Base-by-base conservation (phyloP, 2,888 invertebrate genomes). In the Drosophila niveifrons region DNA sequence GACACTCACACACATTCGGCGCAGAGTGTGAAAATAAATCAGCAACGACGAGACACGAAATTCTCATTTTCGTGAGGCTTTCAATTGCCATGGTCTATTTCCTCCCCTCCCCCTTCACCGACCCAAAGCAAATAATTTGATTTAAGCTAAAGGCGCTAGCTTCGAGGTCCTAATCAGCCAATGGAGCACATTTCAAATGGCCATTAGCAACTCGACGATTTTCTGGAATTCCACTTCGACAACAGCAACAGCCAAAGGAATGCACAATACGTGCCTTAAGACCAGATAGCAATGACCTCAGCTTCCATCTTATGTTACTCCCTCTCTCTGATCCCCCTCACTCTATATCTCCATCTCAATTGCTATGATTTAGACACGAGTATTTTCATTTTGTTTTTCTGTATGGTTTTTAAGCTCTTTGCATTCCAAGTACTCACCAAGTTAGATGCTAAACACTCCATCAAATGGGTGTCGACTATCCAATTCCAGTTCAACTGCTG, bases 181-280 rank as follows among this genome's bases (percentile, higher is more conserved):
- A 31, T n/a, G 17, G n/a, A 34, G 34, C 23, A 34, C 46, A 55
- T 59, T 59, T 50, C 31, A 6, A 17, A 28, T 28, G 31, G 13
- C 50, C 44, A 51, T 36, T 47, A 34, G 52, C 36, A 18, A n/a
- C 34, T 41, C 43, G 9, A 50, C 48, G 50, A 51, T 48, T 43
- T 43, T 29, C 44, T 56, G 8, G 36, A 11, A 31, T 52, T 63
- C 36, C 4, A 23, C 23, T 64, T 58, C 43, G 29, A n/a, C 39
- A n/a, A n/a, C 36, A n/a, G n/a, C 29, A 31, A 3, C 34, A 47
- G 31, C 47, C 11, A 9, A 44, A 52, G 62, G 74, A 77, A 74
- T 66, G 74, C 61, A 13, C 53, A 10, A 36, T 57, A 74, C 78
- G 74, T 78, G 78, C 74, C 78, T 62, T 11, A 23, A 23, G 29